Evolutionary conservation across 2,113 vertebrate species (phyloP), one percentile per base, ranked within the genome.

Genomic region (Periophthalmus modestus): DNA sequence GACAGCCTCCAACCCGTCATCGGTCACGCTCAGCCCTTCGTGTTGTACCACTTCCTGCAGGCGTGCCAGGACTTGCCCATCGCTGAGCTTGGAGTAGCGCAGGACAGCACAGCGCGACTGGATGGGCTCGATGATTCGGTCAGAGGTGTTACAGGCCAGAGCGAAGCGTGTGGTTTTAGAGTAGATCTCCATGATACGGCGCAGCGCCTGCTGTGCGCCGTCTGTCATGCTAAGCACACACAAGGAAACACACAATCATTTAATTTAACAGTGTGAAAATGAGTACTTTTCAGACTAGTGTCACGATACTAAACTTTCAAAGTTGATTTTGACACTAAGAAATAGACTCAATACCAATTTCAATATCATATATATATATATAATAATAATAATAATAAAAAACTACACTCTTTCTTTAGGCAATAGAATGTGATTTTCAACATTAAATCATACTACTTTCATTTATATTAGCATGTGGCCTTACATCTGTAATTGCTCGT

Each of bases 181-280:
- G 87, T 99, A 99, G 78, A 99, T 98, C 82, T 99, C 98, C 98
- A 99, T 99, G 57, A 98, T 99, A 79, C 98, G 95, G 75, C 98
- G 94, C 80, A 99, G 28, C 0, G 98, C 98, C 82, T 99, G 98
- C 92, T 99, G 98, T 5, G 98, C 98, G 13, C 98, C 98, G 14
- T 99, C 98, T 0, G 98, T 99, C 98, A 99, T 99, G 87, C 98
- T 99, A 83, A 15, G 14, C 58, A 61, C 15, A 39, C 16, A 4
- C 16, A 23, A 0, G 5, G 0, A 28, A 2, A 16, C 58, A 61
- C 50, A 52, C 50, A 48, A 4, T 16, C 15, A 4, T 50, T 4
- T 43, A 43, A 43, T 43, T 43, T 43, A 9, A 43, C 39, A 43
- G 2, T 10, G 7, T 10, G 39, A 43, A 10, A 43, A 43, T 10